phyloP scores from a whole-genome alignment of 2,888 invertebrate species.

The Suillia variegata region DNA sequence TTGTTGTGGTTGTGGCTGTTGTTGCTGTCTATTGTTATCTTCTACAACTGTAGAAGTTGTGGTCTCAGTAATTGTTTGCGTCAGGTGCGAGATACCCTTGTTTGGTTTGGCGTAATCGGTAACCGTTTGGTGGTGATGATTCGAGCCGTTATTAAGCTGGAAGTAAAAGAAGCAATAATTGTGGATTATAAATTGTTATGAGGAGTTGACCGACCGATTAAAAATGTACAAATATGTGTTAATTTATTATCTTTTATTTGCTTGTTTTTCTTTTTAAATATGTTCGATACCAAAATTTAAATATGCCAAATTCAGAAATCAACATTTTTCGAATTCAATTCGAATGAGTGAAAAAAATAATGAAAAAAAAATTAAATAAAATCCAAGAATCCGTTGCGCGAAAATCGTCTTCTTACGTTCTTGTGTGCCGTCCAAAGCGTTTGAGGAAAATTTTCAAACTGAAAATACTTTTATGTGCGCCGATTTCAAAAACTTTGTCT shows the following conservation, averaged over 20 bases:
- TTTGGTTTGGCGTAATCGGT: constrained; percentile 75
- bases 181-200: constrained; percentile 10
- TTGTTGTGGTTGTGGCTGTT: constrained; percentile 29
- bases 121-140: constrained; percentile 69
- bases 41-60: constrained; percentile 55
- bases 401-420: constrained; percentile 26
- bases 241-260: background rate
- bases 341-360: too few species aligned
- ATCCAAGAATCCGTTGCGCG: too few species aligned
- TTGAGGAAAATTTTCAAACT: constrained; percentile 57
- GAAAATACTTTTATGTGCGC: constrained; percentile 60
- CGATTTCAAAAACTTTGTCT: constrained; percentile 38
- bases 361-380: too few species aligned
- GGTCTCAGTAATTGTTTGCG: constrained; percentile 58
- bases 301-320: too few species aligned
- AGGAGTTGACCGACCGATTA: background rate
- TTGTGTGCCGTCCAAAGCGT: constrained; percentile 42
- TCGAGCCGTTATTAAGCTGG: constrained; percentile 68
- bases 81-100: constrained; percentile 64
- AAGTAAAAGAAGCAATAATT: constrained; percentile 37
- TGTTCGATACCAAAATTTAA: background rate
- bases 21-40: constrained; percentile 43
- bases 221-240: constrained; percentile 2
- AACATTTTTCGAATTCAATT: too few species aligned
- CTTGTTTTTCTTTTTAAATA: background rate